Percentiles rank a stretch among this genome's conserved stretches.
Evolutionary conservation across 23 tunicate species (phyloP).

Genomic region (Phallusia fumigata): DNA sequence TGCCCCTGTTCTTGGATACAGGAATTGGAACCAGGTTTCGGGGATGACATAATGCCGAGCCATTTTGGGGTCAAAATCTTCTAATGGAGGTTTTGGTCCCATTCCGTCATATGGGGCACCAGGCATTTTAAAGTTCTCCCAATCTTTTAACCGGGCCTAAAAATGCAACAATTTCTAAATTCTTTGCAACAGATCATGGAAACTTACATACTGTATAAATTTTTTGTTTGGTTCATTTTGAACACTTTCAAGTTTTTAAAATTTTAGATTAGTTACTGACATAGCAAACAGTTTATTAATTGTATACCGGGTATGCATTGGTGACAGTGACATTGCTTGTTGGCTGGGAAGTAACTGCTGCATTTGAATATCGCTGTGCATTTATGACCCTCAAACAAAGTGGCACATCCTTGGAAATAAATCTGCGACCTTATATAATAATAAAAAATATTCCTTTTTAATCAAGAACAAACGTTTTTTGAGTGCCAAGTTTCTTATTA

Average conservation of each 20-base stretch:
- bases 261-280: too few species aligned
- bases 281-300: too few species aligned
- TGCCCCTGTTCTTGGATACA: slow-evolving; percentile 78
- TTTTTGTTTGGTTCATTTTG: too few species aligned
- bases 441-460: too few species aligned
- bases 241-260: too few species aligned
- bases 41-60: slow-evolving; percentile 73
- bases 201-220: too few species aligned
- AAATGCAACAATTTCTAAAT: too few species aligned
- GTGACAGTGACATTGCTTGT: neutral
- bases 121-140: slow-evolving; percentile 95
- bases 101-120: slow-evolving; percentile 94
- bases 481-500: too few species aligned
- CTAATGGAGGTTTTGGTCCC: slow-evolving; percentile 89
- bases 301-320: slow-evolving; percentile 4
- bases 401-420: slow-evolving; percentile 1
- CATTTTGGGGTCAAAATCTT: slow-evolving; percentile 56
- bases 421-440: neutral
- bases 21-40: slow-evolving; percentile 81
- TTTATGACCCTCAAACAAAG: slow-evolving; percentile 30
- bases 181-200: too few species aligned
- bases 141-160: slow-evolving; percentile 48
- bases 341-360: neutral
- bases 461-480: too few species aligned
- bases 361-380: slow-evolving; percentile 16